Percentiles rank a stretch among this genome's conserved stretches.
Conservation (phyloP, 2,113 vertebrate genomes). For the Boleophthalmus pectinirostris region DNA sequence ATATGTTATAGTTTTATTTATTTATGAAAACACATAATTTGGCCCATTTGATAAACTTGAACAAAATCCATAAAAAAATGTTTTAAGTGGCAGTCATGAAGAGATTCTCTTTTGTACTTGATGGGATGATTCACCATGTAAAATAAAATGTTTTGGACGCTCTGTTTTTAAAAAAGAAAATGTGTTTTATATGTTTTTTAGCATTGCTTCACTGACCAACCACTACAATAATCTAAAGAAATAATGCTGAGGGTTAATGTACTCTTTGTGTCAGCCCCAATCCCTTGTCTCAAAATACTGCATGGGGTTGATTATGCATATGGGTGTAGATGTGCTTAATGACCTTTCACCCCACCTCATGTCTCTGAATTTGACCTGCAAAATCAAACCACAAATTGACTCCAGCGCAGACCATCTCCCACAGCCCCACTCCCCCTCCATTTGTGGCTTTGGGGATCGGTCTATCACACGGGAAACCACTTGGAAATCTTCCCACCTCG, state of each 20-base stretch:
- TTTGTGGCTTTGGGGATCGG: constrained; percentile 35
- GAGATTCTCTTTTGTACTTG: constrained; percentile 90
- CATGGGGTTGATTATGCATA: too few relatives aligned
- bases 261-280: not conserved
- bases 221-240: not conserved
- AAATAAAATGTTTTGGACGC: constrained; percentile 92
- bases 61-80: constrained; percentile 49
- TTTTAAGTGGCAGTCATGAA: constrained; percentile 85
- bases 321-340: not conserved
- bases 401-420: constrained; percentile 36
- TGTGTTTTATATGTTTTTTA: constrained; percentile 66
- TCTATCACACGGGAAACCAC: constrained; percentile 63
- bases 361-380: constrained; percentile 2
- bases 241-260: not conserved
- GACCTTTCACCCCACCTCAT: constrained; percentile 31
- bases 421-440: not conserved
- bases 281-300: too few relatives aligned
- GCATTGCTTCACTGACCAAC: too few relatives aligned
- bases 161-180: constrained; percentile 69
- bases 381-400: constrained; percentile 55
- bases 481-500: constrained; percentile 53
- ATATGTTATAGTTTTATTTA: constrained; percentile 84
- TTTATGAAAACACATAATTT: constrained; percentile 76
- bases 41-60: constrained; percentile 70
- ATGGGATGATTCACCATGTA: constrained; percentile 88